These are phyloP conservation scores for Pavo muticus DNA, from an alignment of 2,113 vertebrate genomes.

Conservation along the genomic window DNA sequence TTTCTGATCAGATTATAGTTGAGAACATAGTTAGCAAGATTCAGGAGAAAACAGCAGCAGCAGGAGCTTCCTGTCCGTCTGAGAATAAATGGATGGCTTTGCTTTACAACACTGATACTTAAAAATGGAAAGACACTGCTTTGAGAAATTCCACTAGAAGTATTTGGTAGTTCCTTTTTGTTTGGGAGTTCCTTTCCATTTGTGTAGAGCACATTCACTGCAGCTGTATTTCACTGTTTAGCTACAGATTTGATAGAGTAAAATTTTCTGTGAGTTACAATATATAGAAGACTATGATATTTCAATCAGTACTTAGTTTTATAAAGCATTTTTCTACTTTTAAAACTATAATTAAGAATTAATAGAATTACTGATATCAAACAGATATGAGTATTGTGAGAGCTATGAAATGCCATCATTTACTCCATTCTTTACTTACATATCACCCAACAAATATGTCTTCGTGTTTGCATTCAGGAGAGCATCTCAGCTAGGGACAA, in stretches of 20 bases:
- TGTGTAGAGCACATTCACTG: not conserved
- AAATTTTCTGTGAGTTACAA: not conserved
- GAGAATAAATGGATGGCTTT: not conserved
- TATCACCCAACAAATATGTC: not conserved
- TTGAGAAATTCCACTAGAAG: not conserved
- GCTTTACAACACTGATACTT: not conserved
- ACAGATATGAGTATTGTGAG: not conserved
- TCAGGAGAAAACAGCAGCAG: not conserved
- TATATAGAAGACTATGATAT: not conserved
- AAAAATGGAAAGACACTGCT: not conserved
- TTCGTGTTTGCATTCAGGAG: constrained; percentile 5
- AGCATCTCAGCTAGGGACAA: not conserved
- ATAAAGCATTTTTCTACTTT: not conserved
- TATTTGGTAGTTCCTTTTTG: not conserved
- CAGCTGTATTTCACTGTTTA: not conserved
- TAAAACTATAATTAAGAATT: not conserved
- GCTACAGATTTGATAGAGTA: not conserved
- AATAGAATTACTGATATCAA: constrained; percentile 3
- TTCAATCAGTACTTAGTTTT: not conserved
- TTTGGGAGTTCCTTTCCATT: not conserved
- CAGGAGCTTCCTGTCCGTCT: not conserved
- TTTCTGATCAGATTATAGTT: not conserved
- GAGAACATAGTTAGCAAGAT: not conserved
- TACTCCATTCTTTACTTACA: not conserved
- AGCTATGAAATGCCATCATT: not conserved